Percentiles rank a stretch among this genome's conserved stretches.
These are phyloP conservation scores for Taeniopygia guttata DNA, from an alignment of 2,797 vertebrate genomes.

Conservation along the genomic window DNA sequence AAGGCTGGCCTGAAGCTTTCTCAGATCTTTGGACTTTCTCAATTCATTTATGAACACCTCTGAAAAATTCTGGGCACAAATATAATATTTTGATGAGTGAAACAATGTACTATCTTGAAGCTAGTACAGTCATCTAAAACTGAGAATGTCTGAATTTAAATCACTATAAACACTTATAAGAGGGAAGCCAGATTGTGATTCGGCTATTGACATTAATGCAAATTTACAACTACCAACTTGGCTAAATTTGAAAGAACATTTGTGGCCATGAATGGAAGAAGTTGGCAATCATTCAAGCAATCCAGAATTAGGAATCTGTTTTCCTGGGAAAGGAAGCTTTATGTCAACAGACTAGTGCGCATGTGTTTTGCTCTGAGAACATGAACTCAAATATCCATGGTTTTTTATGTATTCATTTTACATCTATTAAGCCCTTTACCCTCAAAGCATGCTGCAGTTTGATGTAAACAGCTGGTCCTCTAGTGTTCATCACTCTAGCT, in stretches of 20 bases:
- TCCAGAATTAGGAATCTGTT: not conserved
- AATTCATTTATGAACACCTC: not conserved
- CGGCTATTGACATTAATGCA: not conserved
- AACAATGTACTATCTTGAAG: not conserved
- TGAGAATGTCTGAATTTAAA: constrained; percentile 7
- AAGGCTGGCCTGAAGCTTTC: not conserved
- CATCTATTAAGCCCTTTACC: not conserved
- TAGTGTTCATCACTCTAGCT: not conserved
- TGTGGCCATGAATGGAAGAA: not conserved
- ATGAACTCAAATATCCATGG: not conserved
- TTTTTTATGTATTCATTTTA: not conserved
- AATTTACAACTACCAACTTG: not conserved
- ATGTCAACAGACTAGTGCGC: not conserved
- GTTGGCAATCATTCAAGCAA: not conserved
- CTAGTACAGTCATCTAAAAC: not conserved
- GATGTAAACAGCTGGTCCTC: not conserved
- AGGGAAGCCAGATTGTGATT: not conserved
- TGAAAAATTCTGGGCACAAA: constrained; percentile 7
- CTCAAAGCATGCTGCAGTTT: not conserved
- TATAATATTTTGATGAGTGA: not conserved
- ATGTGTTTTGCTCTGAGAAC: not conserved
- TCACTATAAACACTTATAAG: not conserved
- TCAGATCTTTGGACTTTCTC: not conserved
- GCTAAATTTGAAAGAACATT: not conserved
- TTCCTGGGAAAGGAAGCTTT: not conserved